Conservation (phyloP, 2,113 vertebrate genomes). For the Pardalotus punctatus region DNA sequence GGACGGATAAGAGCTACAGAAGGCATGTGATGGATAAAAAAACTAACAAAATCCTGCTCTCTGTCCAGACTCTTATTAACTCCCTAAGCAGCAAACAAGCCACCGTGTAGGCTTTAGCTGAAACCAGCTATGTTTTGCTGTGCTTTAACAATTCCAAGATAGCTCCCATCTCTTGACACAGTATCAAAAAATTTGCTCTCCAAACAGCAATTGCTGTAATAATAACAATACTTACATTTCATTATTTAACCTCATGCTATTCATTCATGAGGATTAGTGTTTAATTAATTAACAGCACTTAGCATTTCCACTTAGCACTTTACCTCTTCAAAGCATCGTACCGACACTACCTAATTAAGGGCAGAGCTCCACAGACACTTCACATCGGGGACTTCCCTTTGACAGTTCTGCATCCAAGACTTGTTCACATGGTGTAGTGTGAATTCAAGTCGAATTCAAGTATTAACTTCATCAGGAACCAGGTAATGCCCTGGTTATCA, state of each 20-base stretch:
- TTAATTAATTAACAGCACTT: constrained; percentile 67
- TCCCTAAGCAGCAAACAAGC: not conserved
- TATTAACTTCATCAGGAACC: not conserved
- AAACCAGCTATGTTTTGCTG: not conserved
- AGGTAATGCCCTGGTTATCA: not conserved
- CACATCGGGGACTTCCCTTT: constrained; percentile 23
- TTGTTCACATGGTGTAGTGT: not conserved
- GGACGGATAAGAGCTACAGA: not conserved
- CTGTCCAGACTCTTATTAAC: not conserved
- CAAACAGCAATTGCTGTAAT: constrained; percentile 43
- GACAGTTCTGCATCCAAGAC: not conserved
- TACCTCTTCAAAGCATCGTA: constrained; percentile 47
- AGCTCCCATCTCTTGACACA: not conserved
- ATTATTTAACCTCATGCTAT: constrained; percentile 64
- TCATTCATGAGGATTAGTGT: constrained; percentile 42
- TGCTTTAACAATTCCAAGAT: not conserved
- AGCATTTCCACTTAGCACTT: constrained; percentile 53
- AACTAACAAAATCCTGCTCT: not conserved
- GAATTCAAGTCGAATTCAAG: not conserved
- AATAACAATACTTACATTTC: constrained; percentile 62
- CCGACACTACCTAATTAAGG: constrained; percentile 50
- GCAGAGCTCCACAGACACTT: constrained; percentile 32
- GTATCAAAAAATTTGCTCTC: not conserved
- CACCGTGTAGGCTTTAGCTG: not conserved
- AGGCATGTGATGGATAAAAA: not conserved